These are phyloP conservation scores for Pseudopipra pipra DNA, from an alignment of 2,113 vertebrate species.

Conservation along the genomic window DNA sequence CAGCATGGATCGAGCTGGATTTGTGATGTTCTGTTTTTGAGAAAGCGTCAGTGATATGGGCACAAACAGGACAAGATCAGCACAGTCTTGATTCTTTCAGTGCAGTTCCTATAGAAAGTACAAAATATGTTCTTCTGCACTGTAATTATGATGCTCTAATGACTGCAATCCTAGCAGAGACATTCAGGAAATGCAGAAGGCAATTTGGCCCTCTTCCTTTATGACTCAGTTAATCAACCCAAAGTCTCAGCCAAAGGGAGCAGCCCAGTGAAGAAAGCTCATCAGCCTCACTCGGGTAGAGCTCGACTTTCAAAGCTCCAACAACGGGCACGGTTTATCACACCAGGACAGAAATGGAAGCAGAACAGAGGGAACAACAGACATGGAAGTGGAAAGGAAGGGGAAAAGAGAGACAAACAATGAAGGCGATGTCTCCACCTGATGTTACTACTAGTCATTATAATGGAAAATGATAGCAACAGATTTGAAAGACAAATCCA, in stretches of 20 bases:
- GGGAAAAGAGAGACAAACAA: not conserved
- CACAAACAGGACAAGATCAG: not conserved
- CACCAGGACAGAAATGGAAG: not conserved
- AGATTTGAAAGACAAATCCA: constrained; percentile 20
- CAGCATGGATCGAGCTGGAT: not conserved
- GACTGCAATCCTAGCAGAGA: not conserved
- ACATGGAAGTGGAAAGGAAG: not conserved
- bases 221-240: not conserved
- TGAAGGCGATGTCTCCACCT: not conserved
- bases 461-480: not conserved
- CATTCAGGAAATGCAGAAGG: not conserved
- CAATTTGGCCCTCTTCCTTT: not conserved
- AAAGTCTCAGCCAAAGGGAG: constrained; percentile 2
- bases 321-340: not conserved
- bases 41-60: not conserved
- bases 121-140: not conserved
- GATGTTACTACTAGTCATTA: not conserved
- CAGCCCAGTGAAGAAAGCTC: not conserved
- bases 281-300: not conserved
- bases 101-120: not conserved
- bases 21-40: not conserved
- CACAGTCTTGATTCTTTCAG: not conserved
- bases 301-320: not conserved
- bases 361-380: not conserved
- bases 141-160: not conserved